Percentiles rank a stretch among this genome's conserved stretches.
Conservation (phyloP, 2,113 vertebrate genomes). For the Ammodytes dubius region DNA sequence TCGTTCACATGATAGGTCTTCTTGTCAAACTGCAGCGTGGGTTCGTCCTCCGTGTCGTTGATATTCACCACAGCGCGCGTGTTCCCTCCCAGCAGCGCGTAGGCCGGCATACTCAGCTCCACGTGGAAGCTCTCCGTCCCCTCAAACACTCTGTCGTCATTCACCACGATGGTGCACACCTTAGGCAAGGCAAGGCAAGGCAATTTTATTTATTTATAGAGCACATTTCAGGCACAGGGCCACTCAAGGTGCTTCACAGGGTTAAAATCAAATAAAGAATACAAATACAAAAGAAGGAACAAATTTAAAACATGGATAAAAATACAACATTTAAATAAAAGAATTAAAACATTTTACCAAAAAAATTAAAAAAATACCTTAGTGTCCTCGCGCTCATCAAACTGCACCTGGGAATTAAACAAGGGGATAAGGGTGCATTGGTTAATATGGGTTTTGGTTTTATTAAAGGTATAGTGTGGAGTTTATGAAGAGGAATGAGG, state of each 20-base stretch:
- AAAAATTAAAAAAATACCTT: too few relatives aligned
- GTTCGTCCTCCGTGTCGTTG: conserved; percentile 92
- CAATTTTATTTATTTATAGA: too few relatives aligned
- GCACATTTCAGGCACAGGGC: too few relatives aligned
- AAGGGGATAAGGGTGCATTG: not conserved
- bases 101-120: conserved; percentile 96
- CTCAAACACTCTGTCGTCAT: conserved; percentile 92
- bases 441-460: not conserved
- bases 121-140: conserved; percentile 89
- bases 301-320: too few relatives aligned
- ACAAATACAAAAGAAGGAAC: too few relatives aligned
- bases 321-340: too few relatives aligned
- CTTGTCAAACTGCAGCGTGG: conserved; percentile 93
- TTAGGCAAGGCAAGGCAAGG: too few relatives aligned
- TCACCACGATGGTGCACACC: conserved; percentile 90
- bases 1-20: conserved; percentile 91
- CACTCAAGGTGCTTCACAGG: too few relatives aligned
- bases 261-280: too few relatives aligned
- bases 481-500: too few relatives aligned
- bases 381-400: conserved; percentile 94
- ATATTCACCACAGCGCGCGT: conserved; percentile 88
- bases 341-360: too few relatives aligned
- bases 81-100: conserved; percentile 90
- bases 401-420: conserved; percentile 90
- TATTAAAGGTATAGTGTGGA: too few relatives aligned